phyloP scores from a whole-genome alignment of 2,113 vertebrate genomes.

The Syrmaticus mikado region DNA sequence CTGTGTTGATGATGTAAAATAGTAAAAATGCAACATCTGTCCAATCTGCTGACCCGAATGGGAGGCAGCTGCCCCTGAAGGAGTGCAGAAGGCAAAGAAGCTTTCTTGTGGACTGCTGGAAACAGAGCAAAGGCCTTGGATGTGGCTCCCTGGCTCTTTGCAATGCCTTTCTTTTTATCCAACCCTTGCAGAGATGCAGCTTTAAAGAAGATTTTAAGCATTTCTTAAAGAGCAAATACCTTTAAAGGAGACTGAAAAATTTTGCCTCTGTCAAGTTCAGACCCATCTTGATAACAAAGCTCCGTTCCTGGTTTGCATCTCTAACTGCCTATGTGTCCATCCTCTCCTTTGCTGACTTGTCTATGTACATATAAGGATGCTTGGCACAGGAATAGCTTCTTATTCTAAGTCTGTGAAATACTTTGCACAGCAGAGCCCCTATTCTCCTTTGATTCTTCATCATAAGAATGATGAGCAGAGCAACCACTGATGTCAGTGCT shows the following conservation, averaged over 20 bases:
- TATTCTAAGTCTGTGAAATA: background rate
- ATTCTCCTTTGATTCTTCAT: background rate
- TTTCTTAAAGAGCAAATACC: background rate
- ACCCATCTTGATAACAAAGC: slow-evolving; percentile 5
- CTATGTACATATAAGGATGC: slow-evolving; percentile 1
- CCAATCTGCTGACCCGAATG: background rate
- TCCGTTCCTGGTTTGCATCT: background rate
- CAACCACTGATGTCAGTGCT: background rate
- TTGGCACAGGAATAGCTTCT: background rate
- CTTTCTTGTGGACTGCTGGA: background rate
- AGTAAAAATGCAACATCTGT: background rate
- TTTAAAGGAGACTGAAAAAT: slow-evolving; percentile 38
- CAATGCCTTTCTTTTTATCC: background rate
- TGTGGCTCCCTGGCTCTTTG: background rate
- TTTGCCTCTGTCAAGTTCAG: background rate
- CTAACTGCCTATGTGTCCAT: background rate
- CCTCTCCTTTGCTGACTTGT: background rate
- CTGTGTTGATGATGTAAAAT: background rate
- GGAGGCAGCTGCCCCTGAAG: background rate
- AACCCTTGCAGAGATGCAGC: background rate
- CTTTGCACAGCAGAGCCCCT: background rate
- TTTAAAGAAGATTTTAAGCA: slow-evolving; percentile 26
- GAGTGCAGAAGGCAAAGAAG: background rate
- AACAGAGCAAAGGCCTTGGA: background rate
- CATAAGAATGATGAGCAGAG: background rate